A percentile compares a stretch with the other conserved stretches of the same genome.
These are phyloP conservation scores for Tenthredo scrophulariae DNA, from an alignment of 2,888 invertebrate genomes.

Conservation along the genomic window DNA sequence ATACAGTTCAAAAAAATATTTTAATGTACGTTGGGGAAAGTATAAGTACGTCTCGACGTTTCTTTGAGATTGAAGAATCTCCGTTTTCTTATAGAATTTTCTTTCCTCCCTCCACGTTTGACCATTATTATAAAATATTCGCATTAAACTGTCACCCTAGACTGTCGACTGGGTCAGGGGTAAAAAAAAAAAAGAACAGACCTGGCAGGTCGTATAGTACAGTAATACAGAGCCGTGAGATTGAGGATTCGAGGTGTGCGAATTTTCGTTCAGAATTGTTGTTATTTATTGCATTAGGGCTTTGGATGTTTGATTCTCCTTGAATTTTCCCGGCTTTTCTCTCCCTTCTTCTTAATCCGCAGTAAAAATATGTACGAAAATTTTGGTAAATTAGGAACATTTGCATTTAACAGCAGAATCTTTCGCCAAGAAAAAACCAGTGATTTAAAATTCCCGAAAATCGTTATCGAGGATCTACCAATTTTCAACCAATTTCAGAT, in stretches of 20 bases:
- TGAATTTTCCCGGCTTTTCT: background rate
- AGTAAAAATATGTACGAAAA: background rate
- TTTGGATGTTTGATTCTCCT: background rate
- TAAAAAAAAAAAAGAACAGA: background rate
- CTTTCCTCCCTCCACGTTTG: background rate
- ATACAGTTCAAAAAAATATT: background rate
- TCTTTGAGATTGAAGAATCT: background rate
- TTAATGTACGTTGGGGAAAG: background rate
- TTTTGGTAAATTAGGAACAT: too few species aligned
- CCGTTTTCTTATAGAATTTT: background rate
- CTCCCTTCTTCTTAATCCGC: background rate
- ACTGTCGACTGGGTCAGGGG: background rate
- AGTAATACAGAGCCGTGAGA: conserved; percentile 30
- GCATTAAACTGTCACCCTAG: conserved; percentile 32
- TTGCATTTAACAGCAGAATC: too few species aligned
- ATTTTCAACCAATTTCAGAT: background rate
- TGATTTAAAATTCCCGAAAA: background rate
- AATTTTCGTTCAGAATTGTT: background rate
- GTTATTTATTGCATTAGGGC: background rate
- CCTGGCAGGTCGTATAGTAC: background rate
- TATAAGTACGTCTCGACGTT: background rate
- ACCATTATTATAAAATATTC: conserved; percentile 24
- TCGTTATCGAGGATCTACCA: background rate
- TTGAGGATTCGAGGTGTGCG: conserved; percentile 36
- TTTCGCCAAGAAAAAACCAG: background rate